Conservation (phyloP, 2,113 vertebrate genomes). For the Serilophus lunatus region DNA sequence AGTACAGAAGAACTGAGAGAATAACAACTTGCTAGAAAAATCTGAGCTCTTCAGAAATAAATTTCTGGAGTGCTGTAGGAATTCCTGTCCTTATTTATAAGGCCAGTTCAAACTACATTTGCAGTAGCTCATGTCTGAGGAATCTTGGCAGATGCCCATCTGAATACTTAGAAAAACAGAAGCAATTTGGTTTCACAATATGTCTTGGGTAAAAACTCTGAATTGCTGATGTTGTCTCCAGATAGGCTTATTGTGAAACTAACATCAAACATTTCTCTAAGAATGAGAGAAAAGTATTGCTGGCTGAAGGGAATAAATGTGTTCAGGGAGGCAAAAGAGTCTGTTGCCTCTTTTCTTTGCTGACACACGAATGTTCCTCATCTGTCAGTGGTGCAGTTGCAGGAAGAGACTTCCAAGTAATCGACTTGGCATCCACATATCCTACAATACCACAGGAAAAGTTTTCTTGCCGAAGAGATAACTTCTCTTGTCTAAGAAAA, state of each 20-base stretch:
- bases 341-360: background rate
- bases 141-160: background rate
- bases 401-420: background rate
- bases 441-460: background rate
- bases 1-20: background rate
- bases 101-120: background rate
- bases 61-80: background rate
- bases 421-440: background rate
- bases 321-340: background rate
- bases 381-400: background rate
- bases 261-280: background rate
- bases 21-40: background rate
- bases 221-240: background rate
- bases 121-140: background rate
- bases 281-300: background rate
- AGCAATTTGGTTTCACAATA: background rate
- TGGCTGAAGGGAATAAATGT: background rate
- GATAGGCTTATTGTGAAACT: background rate
- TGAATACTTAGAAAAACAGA: background rate
- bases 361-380: background rate
- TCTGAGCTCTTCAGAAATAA: background rate
- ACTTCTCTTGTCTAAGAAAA: background rate
- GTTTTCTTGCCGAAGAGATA: background rate
- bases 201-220: background rate
- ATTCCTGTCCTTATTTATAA: background rate